Evolutionary conservation across 1,140 invertebrate genomes (phyloP).

Genomic region (Hormaphis cornu): DNA sequence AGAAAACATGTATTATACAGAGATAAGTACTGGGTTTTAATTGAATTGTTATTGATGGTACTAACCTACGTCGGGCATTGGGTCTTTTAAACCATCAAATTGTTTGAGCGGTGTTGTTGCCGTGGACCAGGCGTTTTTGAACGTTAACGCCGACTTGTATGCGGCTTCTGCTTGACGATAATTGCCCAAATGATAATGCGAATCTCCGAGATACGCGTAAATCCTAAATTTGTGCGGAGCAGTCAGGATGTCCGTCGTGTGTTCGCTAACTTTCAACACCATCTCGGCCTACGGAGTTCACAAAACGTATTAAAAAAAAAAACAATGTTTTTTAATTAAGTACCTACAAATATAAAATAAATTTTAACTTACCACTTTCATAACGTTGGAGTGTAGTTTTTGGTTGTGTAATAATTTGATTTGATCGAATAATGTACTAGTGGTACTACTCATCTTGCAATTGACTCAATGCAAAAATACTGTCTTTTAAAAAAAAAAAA

Average conservation of each 20-base stretch:
- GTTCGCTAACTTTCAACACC: constrained; percentile 54
- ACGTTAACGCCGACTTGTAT: constrained; percentile 57
- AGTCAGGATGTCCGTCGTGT: constrained; percentile 51
- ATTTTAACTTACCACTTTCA: constrained; percentile 45
- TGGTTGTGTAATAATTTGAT: constrained; percentile 51
- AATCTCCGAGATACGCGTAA: constrained; percentile 57
- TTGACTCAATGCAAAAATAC: background rate
- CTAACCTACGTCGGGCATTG: constrained; percentile 45
- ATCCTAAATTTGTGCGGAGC: constrained; percentile 53
- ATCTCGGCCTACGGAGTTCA: constrained; percentile 48
- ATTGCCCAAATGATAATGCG: constrained; percentile 54
- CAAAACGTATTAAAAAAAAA: constrained; percentile 12
- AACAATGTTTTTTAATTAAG: too few relatives aligned
- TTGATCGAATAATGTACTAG: constrained; percentile 44
- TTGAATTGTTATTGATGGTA: background rate
- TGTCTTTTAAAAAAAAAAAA: background rate
- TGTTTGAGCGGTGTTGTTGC: constrained; percentile 47
- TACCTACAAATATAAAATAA: background rate
- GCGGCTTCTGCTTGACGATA: constrained; percentile 58
- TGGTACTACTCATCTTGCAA: constrained; percentile 32
- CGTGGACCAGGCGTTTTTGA: constrained; percentile 59
- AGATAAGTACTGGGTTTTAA: background rate
- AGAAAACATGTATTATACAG: background rate
- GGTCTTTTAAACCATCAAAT: constrained; percentile 44
- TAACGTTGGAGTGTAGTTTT: constrained; percentile 50